Evolutionary conservation across 2,797 vertebrate genomes (phyloP).

Genomic region (Arremon aurantiirostris): DNA sequence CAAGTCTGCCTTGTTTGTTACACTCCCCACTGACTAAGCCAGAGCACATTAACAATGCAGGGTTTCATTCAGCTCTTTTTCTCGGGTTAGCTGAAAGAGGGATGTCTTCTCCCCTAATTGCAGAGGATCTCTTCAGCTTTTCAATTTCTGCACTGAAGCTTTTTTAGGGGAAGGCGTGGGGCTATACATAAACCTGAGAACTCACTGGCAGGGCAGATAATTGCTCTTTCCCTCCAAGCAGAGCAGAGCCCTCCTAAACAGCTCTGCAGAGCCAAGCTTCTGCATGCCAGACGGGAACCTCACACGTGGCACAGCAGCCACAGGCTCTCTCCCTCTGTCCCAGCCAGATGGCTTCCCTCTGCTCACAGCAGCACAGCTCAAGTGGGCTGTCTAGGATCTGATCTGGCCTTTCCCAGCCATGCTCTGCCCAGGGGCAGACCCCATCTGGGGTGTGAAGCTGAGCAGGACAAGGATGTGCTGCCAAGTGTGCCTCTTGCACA

Average conservation of each 20-base stretch:
- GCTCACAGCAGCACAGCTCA: not conserved
- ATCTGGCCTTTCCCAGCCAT: not conserved
- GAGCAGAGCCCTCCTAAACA: slow-evolving; percentile 10
- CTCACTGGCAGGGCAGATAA: slow-evolving; percentile 17
- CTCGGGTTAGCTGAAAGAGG: slow-evolving; percentile 36
- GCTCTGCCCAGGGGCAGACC: not conserved
- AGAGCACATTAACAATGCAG: slow-evolving; percentile 10
- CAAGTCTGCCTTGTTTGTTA: slow-evolving; percentile 51
- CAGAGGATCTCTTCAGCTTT: slow-evolving; percentile 16
- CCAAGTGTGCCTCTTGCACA: not conserved
- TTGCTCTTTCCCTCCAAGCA: slow-evolving; percentile 12
- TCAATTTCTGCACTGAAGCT: slow-evolving; percentile 12
- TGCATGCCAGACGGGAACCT: not conserved
- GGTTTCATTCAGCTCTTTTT: not conserved
- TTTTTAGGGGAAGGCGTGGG: not conserved
- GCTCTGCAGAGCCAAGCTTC: not conserved
- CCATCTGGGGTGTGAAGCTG: not conserved
- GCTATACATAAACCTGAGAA: slow-evolving; percentile 10
- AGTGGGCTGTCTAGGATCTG: not conserved
- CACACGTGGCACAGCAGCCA: not conserved
- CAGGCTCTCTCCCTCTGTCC: not conserved
- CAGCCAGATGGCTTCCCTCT: not conserved
- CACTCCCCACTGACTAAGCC: slow-evolving; percentile 20
- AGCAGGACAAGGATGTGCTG: accelerated
- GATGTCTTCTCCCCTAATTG: slow-evolving; percentile 37